Evolutionary conservation across 1,140 invertebrate species (phyloP).

Genomic region (Oppia nitens): DNA sequence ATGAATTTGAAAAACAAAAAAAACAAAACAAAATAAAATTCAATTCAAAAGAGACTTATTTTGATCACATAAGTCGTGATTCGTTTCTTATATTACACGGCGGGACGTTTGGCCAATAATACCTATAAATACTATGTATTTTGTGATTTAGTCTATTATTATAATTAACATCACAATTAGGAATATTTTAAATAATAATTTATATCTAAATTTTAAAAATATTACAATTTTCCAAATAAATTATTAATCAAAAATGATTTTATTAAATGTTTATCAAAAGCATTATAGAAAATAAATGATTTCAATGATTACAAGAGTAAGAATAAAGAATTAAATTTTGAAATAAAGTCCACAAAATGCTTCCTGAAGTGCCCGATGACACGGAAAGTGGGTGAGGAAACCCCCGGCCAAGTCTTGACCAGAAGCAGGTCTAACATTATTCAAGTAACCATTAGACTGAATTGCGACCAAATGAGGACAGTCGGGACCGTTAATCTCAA

Average conservation of each 20-base stretch:
- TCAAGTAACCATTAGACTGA: constrained; percentile 47
- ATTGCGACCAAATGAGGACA: constrained; percentile 48
- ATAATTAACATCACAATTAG: too few species aligned
- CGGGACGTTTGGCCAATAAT: constrained; percentile 14
- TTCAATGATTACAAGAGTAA: too few species aligned
- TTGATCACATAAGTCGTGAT: constrained; percentile 15
- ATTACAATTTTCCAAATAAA: too few species aligned
- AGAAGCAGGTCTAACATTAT: constrained; percentile 52
- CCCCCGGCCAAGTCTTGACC: constrained; percentile 67
- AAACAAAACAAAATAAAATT: constrained; percentile 47
- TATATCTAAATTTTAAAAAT: too few species aligned
- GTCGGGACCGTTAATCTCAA: constrained; percentile 48
- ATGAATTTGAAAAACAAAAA: constrained; percentile 40
- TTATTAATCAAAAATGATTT: too few species aligned
- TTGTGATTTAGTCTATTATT: too few species aligned
- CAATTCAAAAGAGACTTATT: constrained; percentile 8
- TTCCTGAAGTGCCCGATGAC: constrained; percentile 72
- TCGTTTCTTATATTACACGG: constrained; percentile 20
- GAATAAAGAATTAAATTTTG: too few species aligned
- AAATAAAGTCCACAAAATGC: constrained; percentile 64
- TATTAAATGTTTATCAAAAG: too few species aligned
- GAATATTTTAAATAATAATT: too few species aligned
- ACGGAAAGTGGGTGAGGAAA: constrained; percentile 60
- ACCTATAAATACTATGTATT: too few species aligned
- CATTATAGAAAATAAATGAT: too few species aligned